These are phyloP conservation scores for Carcina quercana DNA, from an alignment of 2,888 invertebrate species.

Conservation along the genomic window DNA sequence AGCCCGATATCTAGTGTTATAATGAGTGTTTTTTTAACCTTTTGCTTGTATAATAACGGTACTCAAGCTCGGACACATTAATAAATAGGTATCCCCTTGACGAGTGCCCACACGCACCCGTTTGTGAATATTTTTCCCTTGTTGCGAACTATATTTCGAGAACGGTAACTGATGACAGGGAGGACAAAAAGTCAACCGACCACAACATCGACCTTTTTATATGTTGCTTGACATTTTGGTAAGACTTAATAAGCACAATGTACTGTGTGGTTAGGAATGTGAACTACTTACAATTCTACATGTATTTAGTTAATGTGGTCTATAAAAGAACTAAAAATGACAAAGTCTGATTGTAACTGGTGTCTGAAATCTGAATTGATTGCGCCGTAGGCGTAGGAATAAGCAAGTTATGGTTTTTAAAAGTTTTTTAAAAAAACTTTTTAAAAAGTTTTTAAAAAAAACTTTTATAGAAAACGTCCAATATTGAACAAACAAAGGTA, in stretches of 20 bases:
- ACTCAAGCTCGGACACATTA: conserved; percentile 40
- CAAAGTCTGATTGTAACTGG: too few species aligned
- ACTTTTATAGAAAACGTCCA: too few species aligned
- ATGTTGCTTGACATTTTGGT: conserved; percentile 39
- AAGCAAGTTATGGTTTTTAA: too few species aligned
- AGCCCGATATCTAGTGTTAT: too few species aligned
- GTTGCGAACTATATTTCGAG: conserved; percentile 37
- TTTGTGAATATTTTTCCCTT: conserved; percentile 42
- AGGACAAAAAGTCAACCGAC: conserved; percentile 41
- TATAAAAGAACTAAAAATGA: too few species aligned
- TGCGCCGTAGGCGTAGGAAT: too few species aligned
- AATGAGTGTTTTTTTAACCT: conserved; percentile 33
- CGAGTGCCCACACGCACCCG: conserved; percentile 47
- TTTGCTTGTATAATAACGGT: conserved; percentile 46
- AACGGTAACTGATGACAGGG: conserved; percentile 43
- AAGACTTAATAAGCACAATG: conserved; percentile 22
- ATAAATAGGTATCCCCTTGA: conserved; percentile 32
- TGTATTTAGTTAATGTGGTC: too few species aligned
- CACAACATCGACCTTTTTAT: conserved; percentile 47
- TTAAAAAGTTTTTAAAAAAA: too few species aligned
- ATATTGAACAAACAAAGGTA: too few species aligned
- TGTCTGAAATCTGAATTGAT: too few species aligned
- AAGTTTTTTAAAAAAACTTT: too few species aligned
- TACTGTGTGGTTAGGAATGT: conserved; percentile 10
- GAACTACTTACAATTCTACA: too few species aligned